Percentiles rank a stretch among this genome's conserved stretches.
Evolutionary conservation across 2,113 vertebrate species (phyloP).

Genomic region (Phalacrocorax aristotelis): DNA sequence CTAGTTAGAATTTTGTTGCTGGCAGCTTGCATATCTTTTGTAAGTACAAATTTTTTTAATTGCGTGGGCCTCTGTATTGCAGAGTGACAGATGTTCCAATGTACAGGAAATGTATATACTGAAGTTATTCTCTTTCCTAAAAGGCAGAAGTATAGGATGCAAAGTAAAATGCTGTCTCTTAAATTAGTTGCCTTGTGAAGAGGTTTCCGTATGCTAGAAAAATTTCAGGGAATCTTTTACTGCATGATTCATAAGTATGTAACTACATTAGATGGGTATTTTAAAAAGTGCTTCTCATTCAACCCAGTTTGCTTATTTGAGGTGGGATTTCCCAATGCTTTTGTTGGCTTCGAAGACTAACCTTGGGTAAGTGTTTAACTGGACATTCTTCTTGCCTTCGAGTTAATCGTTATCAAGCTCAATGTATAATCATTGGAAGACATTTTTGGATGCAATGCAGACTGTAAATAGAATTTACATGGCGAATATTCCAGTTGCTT

Average conservation of each 20-base stretch:
- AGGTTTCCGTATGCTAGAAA: neutral
- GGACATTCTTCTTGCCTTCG: constrained; percentile 46
- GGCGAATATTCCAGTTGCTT: constrained; percentile 77
- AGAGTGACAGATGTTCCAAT: neutral
- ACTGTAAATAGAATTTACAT: constrained; percentile 77
- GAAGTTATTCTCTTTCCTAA: neutral
- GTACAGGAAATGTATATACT: neutral
- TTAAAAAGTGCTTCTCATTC: constrained; percentile 21
- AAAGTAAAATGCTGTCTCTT: neutral
- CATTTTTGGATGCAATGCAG: constrained; percentile 65
- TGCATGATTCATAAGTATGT: neutral
- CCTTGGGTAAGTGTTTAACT: constrained; percentile 61
- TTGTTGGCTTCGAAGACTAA: constrained; percentile 47
- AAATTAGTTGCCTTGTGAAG: neutral
- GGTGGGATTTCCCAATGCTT: constrained; percentile 41
- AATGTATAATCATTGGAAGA: constrained; percentile 57
- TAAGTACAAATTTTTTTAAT: constrained; percentile 79
- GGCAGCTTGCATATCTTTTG: constrained; percentile 98
- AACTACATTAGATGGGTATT: neutral
- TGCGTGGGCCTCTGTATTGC: neutral
- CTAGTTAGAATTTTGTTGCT: constrained; percentile 96
- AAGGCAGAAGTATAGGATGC: neutral
- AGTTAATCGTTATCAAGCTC: constrained; percentile 62
- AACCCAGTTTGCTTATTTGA: neutral
- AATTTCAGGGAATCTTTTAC: neutral